These are phyloP conservation scores for Columba janthina DNA, from an alignment of 2,113 vertebrate species.

Conservation along the genomic window DNA sequence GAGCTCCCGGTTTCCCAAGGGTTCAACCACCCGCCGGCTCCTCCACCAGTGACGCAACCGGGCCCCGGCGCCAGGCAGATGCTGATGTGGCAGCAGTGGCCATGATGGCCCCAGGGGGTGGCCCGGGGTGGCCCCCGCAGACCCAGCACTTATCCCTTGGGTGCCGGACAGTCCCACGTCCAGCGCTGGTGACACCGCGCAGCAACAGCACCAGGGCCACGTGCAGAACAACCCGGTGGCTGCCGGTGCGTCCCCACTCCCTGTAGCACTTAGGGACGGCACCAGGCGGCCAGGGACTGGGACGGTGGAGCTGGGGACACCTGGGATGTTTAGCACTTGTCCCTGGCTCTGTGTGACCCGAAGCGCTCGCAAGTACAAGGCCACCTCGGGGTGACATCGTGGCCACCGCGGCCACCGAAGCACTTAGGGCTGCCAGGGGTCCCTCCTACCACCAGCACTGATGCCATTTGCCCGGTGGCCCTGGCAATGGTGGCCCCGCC, in stretches of 20 bases:
- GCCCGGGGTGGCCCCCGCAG: too few species aligned
- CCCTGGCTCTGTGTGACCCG: neutral
- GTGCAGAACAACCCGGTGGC: neutral
- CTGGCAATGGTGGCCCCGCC: too few species aligned
- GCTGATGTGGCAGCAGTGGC: too few species aligned
- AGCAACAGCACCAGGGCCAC: neutral
- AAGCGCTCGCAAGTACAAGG: neutral
- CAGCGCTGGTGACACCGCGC: neutral
- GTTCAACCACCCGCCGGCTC: neutral
- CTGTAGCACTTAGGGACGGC: constrained; percentile 22
- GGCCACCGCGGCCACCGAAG: neutral
- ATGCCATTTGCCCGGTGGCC: neutral
- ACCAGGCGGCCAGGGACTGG: neutral
- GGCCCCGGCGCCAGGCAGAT: neutral
- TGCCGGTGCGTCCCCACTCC: neutral
- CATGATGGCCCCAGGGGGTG: neutral
- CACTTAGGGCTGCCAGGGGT: constrained; percentile 14
- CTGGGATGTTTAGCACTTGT: constrained; percentile 42
- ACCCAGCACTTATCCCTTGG: constrained; percentile 48
- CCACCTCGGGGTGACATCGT: neutral
- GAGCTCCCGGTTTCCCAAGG: neutral
- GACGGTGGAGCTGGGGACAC: neutral
- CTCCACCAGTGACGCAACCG: neutral
- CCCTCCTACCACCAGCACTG: neutral
- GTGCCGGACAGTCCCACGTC: neutral